Percentiles rank a stretch among this genome's conserved stretches.
These are phyloP conservation scores for Kradibia gibbosae DNA, from an alignment of 1,140 invertebrate genomes.

Conservation along the genomic window DNA sequence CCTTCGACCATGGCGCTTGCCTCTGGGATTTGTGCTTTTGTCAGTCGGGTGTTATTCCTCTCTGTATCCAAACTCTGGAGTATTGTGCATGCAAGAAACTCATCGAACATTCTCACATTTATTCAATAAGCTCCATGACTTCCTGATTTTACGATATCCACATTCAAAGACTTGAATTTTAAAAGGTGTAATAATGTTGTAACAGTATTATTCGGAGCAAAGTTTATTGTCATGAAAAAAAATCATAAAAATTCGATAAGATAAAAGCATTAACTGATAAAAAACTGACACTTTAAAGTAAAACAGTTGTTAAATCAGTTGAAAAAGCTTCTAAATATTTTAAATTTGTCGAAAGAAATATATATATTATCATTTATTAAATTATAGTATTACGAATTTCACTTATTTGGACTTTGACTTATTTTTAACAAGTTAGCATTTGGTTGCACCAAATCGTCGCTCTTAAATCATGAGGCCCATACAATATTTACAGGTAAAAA, in stretches of 20 bases:
- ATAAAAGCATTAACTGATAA: too few species aligned
- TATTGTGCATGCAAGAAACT: conserved; percentile 64
- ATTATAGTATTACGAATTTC: too few species aligned
- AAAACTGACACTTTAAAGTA: too few species aligned
- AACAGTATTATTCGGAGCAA: not conserved
- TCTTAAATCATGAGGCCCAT: conserved; percentile 27
- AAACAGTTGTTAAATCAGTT: too few species aligned
- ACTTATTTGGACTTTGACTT: too few species aligned
- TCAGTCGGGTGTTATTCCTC: conserved; percentile 60
- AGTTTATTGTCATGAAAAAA: not conserved
- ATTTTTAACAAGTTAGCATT: too few species aligned
- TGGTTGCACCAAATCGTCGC: too few species aligned
- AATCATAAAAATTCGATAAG: too few species aligned
- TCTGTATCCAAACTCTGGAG: conserved; percentile 67
- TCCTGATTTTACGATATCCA: conserved; percentile 23
- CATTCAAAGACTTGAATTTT: not conserved
- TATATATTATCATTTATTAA: too few species aligned
- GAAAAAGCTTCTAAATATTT: too few species aligned
- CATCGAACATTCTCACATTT: conserved; percentile 42
- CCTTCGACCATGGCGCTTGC: conserved; percentile 47
- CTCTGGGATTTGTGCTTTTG: conserved; percentile 50
- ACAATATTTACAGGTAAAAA: conserved; percentile 18
- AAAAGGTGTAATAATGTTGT: not conserved
- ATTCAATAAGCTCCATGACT: conserved; percentile 29
- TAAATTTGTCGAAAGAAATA: too few species aligned